A percentile compares a stretch with the other conserved stretches of the same genome.
These are phyloP conservation scores for Urocitellus parryii DNA, from an alignment of 2,113 vertebrate species.

Conservation along the genomic window DNA sequence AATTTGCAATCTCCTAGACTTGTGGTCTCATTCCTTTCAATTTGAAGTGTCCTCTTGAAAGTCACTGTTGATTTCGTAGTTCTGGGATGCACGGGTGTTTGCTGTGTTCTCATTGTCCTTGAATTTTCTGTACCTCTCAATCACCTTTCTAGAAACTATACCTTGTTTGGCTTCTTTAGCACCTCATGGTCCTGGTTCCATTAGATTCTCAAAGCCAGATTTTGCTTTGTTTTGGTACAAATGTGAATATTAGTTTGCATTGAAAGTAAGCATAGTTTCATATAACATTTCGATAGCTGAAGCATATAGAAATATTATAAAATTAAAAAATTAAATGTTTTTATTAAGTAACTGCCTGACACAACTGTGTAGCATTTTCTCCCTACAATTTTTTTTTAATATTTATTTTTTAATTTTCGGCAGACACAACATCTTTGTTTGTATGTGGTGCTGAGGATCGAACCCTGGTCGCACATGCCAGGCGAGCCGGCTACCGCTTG, in stretches of 20 bases:
- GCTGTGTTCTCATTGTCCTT: not conserved
- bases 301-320: not conserved
- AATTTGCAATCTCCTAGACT: not conserved
- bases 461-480: too few relatives aligned
- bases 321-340: not conserved
- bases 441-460: too few relatives aligned
- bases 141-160: not conserved
- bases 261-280: not conserved
- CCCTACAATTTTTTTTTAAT: not conserved
- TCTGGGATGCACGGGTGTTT: not conserved
- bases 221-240: not conserved
- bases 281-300: not conserved
- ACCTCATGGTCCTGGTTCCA: not conserved
- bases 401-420: too few relatives aligned
- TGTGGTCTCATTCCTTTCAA: not conserved
- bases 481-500: too few relatives aligned
- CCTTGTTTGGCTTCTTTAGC: not conserved
- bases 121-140: not conserved
- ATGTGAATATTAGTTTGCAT: not conserved
- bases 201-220: not conserved
- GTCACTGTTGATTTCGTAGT: not conserved
- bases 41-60: slow-evolving; percentile 1
- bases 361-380: not conserved
- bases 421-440: too few relatives aligned
- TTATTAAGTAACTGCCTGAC: not conserved